Percentiles rank a stretch among this genome's conserved stretches.
Conservation (phyloP, 2,797 vertebrate species). For the Neoniphon sammara region DNA sequence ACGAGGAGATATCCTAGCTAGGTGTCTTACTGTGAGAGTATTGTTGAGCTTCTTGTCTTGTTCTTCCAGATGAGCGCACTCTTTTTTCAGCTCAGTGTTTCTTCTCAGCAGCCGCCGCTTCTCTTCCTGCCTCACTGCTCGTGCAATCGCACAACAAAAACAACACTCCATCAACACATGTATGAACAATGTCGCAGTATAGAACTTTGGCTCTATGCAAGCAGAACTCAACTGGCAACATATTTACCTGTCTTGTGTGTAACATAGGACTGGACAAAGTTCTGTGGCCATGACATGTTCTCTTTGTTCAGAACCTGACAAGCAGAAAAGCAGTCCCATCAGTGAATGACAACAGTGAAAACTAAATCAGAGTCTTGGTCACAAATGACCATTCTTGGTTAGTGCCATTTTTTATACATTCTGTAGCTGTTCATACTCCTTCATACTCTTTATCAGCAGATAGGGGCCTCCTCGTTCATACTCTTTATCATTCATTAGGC, state of each 20-base stretch:
- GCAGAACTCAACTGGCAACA: not conserved
- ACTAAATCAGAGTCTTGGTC: not conserved
- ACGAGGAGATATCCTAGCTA: no score
- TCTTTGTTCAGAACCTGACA: conserved; percentile 94
- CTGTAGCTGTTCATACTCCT: no score
- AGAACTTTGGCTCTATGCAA: no score
- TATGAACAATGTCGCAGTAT: not conserved
- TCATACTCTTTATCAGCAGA: no score
- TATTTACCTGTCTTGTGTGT: conserved; percentile 94
- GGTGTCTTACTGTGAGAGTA: conserved; percentile 84
- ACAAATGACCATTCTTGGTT: no score
- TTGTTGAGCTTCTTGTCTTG: conserved; percentile 88
- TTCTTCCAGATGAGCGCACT: conserved; percentile 90
- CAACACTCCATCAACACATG: conserved; percentile 23
- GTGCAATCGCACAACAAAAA: conserved; percentile 37
- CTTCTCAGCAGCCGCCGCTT: conserved; percentile 90
- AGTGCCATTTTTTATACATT: no score
- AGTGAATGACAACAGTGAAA: not conserved
- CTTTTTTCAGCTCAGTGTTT: conserved; percentile 90
- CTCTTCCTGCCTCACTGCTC: conserved; percentile 93
- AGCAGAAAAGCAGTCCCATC: not conserved
- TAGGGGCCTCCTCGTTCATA: no score
- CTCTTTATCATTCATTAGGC: no score
- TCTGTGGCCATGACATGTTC: conserved; percentile 93
- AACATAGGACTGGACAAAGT: conserved; percentile 95